Percentiles rank a stretch among this genome's conserved stretches.
Conservation (phyloP, 92 coral and sea anemone species). For the Plumapathes pennacea region DNA sequence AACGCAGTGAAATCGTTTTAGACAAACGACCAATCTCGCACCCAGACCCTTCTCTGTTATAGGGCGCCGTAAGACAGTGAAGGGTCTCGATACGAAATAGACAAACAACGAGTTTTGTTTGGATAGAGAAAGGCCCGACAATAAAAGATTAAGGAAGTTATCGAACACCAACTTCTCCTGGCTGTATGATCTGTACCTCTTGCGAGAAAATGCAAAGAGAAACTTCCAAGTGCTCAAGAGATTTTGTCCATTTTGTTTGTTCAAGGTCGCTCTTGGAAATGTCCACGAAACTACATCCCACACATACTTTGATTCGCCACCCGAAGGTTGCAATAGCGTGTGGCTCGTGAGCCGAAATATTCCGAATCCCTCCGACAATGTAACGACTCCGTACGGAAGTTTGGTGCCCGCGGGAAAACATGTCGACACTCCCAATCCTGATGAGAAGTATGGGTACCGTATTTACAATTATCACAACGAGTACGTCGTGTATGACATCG, state of each 20-base stretch:
- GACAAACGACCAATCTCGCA: too few species aligned
- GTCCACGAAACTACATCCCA: slow-evolving; percentile 1
- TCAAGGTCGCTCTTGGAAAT: slow-evolving; percentile 66
- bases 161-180: too few species aligned
- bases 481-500: slow-evolving; percentile 75
- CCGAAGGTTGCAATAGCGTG: slow-evolving; percentile 72
- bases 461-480: slow-evolving; percentile 31
- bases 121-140: too few species aligned
- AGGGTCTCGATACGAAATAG: too few species aligned
- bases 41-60: too few species aligned
- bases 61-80: too few species aligned
- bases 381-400: slow-evolving; percentile 87
- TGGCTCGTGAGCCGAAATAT: slow-evolving; percentile 48
- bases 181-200: too few species aligned
- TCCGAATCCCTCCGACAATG: slow-evolving; percentile 69
- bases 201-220: background rate
- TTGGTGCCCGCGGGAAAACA: slow-evolving; percentile 77
- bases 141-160: too few species aligned
- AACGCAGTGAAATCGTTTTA: too few species aligned
- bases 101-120: too few species aligned
- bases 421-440: slow-evolving; percentile 23
- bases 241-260: background rate
- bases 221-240: background rate
- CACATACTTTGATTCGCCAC: slow-evolving; percentile 34
- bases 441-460: slow-evolving; percentile 22